These are phyloP conservation scores for Crax fasciolata DNA, from an alignment of 2,797 vertebrate species.

Conservation along the genomic window DNA sequence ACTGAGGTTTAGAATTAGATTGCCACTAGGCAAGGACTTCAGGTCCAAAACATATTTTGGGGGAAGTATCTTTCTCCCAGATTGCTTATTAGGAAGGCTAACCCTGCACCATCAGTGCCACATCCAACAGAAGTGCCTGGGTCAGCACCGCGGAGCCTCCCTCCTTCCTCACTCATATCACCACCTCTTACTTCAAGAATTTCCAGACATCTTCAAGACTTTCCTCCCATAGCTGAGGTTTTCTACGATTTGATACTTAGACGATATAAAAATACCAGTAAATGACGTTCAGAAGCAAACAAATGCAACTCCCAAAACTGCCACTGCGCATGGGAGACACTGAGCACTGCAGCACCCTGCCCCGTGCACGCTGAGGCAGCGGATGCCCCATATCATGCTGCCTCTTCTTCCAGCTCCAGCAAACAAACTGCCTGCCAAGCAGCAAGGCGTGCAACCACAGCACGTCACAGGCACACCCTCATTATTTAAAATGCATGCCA, in stretches of 20 bases:
- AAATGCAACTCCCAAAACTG: background rate
- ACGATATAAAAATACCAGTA: background rate
- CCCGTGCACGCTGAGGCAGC: fast-evolving
- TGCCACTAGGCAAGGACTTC: background rate
- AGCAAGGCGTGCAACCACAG: fast-evolving
- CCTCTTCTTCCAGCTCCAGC: background rate
- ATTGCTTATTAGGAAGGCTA: background rate
- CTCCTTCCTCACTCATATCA: background rate
- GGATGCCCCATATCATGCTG: fast-evolving
- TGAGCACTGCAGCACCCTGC: background rate
- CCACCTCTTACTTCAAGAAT: background rate
- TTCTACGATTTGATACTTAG: fast-evolving
- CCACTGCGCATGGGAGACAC: fast-evolving
- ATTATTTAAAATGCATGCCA: background rate
- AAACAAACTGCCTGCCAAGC: background rate
- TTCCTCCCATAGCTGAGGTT: background rate
- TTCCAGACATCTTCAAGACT: background rate
- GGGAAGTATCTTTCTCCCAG: background rate
- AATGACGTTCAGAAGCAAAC: background rate
- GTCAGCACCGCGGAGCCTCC: background rate
- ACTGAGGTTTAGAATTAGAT: background rate
- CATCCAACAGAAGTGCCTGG: background rate
- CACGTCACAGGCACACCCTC: fast-evolving
- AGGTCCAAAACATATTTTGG: background rate
- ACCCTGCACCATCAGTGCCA: background rate